Evolutionary conservation across 2,113 vertebrate genomes (phyloP).

Genomic region (Corythornis madagascariensis): DNA sequence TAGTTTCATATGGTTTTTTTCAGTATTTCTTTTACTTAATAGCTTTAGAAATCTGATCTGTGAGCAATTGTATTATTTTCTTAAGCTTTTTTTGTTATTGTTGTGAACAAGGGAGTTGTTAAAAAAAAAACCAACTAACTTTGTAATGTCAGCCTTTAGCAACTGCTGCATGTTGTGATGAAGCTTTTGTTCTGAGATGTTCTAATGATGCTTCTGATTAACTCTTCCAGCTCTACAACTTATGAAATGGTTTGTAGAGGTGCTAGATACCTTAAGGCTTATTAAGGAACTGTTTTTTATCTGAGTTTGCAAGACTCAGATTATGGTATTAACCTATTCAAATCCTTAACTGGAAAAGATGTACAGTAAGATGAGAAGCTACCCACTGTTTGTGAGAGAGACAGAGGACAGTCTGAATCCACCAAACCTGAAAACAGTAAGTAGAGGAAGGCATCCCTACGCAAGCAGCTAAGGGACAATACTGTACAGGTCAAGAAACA

Average conservation of each 20-base stretch:
- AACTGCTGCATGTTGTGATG: neutral
- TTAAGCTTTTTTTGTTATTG: neutral
- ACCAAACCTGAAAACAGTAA: neutral
- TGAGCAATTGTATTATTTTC: neutral
- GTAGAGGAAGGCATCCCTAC: neutral
- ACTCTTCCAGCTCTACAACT: neutral
- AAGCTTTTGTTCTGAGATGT: neutral
- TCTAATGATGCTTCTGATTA: neutral
- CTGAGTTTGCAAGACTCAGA: neutral
- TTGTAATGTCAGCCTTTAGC: neutral
- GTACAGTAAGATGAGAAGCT: neutral
- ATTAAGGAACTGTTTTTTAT: neutral
- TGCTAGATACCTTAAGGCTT: neutral
- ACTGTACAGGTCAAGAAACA: neutral
- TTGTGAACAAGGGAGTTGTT: neutral
- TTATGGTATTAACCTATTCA: neutral
- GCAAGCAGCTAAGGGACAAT: neutral
- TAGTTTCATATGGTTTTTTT: neutral
- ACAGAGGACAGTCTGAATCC: neutral
- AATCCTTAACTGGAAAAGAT: neutral
- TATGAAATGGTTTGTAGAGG: neutral
- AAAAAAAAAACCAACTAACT: neutral
- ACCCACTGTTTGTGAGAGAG: neutral
- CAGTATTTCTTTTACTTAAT: neutral
- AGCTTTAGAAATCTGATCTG: neutral